Base-by-base conservation (phyloP, 2,113 vertebrate genomes). In the Mus spicilegus region DNA sequence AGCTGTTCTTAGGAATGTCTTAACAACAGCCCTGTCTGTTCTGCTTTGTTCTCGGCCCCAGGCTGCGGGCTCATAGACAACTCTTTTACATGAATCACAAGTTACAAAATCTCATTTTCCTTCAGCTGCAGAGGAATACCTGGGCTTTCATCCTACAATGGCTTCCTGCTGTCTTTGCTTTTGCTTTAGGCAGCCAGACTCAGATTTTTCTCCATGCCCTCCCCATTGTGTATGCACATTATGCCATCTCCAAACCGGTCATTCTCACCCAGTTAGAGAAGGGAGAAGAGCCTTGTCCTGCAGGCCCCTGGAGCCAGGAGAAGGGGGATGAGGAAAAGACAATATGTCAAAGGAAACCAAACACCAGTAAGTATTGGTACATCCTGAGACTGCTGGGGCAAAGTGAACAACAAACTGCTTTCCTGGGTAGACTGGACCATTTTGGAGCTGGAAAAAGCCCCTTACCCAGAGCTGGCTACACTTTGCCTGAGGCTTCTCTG, bases 161-260 rank as follows among this genome's bases (percentile, higher is more conserved):
- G 58, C 8, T 33, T 61, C 76, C 6, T 46, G 8, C 26, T 11
- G 36, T 63, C 80, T 88, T 42, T 73, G 58, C 51, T 42, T 72
- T 54, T 39, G 54, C 3, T 7, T 42, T 54, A 78, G 51, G 19
- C 82, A 0, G n/a, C 5, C 24, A 33, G 39, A 58, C 75, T 46
- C 56, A 90, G 54, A 39, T n/a, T n/a, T 92, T 56, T 56, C 26
- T 33, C 54, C n/a, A 36, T 58, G 33, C 33, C 81, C 9, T 73
- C 39, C 81, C 73, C 46, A 5, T 76, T 54, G 56, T 58, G 22
- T 61, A 0, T 0, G 0, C 67, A 98, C 97, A 97, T 95, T 98
- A 97, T 51, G 97, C 96, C 88, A 90, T 98, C 97, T 96, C 97
- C 86, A 98, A 98, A 87, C 97, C 97, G 0, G 97, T 97, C 81